Evolutionary conservation across 2,113 vertebrate species (phyloP).

Genomic region (Sturnira hondurensis): DNA sequence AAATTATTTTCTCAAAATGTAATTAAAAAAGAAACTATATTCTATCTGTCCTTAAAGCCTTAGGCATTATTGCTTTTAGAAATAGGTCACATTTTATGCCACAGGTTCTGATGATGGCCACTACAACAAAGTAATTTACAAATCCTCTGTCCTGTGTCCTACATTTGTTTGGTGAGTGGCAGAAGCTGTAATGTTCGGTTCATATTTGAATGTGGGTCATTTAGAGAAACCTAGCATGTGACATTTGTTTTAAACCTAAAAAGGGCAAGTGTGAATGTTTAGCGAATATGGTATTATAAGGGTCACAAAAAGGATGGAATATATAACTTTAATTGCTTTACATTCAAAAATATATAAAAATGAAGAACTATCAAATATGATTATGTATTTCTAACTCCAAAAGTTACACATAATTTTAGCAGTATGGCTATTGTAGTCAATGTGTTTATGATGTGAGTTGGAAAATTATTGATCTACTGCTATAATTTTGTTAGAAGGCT

Average conservation of each 20-base stretch:
- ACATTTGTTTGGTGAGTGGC: constrained; percentile 86
- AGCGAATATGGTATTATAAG: constrained; percentile 44
- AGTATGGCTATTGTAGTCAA: not conserved
- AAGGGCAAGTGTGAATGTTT: constrained; percentile 73
- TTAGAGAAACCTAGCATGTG: constrained; percentile 79
- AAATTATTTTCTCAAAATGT: constrained; percentile 81
- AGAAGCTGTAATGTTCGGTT: constrained; percentile 86
- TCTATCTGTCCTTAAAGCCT: constrained; percentile 84
- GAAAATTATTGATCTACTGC: not conserved
- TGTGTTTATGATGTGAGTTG: not conserved
- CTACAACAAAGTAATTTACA: constrained; percentile 83
- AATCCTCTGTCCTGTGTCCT: constrained; percentile 85
- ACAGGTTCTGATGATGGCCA: constrained; percentile 82
- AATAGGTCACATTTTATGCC: constrained; percentile 86
- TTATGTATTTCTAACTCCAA: not conserved
- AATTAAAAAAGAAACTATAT: constrained; percentile 87
- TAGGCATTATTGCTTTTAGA: constrained; percentile 77
- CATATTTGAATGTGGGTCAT: constrained; percentile 86
- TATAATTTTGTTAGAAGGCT: not conserved
- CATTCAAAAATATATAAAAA: not conserved
- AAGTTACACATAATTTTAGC: not conserved
- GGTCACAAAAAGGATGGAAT: not conserved
- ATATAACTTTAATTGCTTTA: not conserved
- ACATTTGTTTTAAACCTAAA: constrained; percentile 68
- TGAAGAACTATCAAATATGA: not conserved